phyloP scores from a whole-genome alignment of 1,140 invertebrate genomes.

The Zaprionus lachaisei region DNA sequence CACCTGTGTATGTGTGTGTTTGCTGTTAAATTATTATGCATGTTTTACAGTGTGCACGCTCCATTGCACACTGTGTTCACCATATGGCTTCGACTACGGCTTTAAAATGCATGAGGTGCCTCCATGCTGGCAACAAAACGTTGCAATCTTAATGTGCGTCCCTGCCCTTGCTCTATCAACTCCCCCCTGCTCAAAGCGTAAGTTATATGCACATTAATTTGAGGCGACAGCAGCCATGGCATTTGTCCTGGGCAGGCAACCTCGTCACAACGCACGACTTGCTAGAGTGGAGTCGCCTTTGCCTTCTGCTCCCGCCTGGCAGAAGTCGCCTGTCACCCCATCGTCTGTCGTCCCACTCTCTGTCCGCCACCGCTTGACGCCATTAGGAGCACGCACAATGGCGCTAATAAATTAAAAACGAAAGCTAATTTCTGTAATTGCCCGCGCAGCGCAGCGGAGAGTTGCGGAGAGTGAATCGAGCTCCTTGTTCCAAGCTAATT shows the following conservation, averaged over 20 bases:
- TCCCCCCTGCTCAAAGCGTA: constrained; percentile 59
- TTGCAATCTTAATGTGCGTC: constrained; percentile 67
- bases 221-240: constrained; percentile 67
- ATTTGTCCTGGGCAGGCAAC: constrained; percentile 73
- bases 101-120: constrained; percentile 79
- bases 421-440: constrained; percentile 83
- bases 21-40: constrained; percentile 77
- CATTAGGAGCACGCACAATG: constrained; percentile 79
- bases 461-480: constrained; percentile 27
- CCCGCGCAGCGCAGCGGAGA: constrained; percentile 41
- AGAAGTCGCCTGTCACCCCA: not conserved
- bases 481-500: constrained; percentile 30
- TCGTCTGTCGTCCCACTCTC: not conserved
- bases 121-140: constrained; percentile 54
- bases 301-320: constrained; percentile 12
- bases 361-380: constrained; percentile 58
- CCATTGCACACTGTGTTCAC: constrained; percentile 60
- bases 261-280: constrained; percentile 21
- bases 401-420: constrained; percentile 82
- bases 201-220: constrained; percentile 82
- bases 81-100: constrained; percentile 23
- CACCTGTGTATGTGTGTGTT: constrained; percentile 30
- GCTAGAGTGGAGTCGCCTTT: constrained; percentile 10
- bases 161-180: constrained; percentile 17
- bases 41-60: constrained; percentile 74